Evolutionary conservation across 2,113 vertebrate species (phyloP), one percentile per base, ranked within the genome.

Genomic region (Speoplatyrhinus poulsoni): DNA sequence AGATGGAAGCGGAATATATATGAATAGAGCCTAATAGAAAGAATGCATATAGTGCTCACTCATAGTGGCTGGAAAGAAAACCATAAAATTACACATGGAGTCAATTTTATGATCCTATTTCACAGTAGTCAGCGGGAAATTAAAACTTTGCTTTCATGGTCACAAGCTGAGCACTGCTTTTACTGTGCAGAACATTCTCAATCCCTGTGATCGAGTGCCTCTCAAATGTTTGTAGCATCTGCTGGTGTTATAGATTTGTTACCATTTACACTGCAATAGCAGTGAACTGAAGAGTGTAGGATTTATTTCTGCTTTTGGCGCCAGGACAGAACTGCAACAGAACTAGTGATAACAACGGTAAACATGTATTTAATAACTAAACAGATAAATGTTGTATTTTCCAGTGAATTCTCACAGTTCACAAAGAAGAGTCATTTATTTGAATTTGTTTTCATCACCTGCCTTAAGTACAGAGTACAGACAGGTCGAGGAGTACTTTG

Each of bases 61-160:
- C 73, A 67, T 72, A 32, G 71, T 64, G 75, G 76, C 79, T 90
- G 90, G 83, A 90, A 89, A 87, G 73, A 76, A 75, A 11, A 56
- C 1, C 8, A 26, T 32, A 58, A 58, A 89, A 83, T 82, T 84
- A 84, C 89, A 89, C 78, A 90, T 87, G 87, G 87, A 86, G 77
- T 88, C 79, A 88, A 91, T 90, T 90, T 90, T 82, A 84, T 85
- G 82, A 90, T 86, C 84, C 52, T 72, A 73, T 91, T 92, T 87
- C 87, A 82, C 86, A 85, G 81, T 69, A 88, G 89, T 91, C 87
- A 89, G 89, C 82, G 61, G 84, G 87, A 90, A 88, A 85, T 74
- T 70, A 73, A 78, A 87, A 82, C 79, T 85, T 83, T 67, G 71
- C 86, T 86, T 87, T 86, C 73, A 81, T 72, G 68, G 72, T 78